phyloP scores from a whole-genome alignment of 2,113 vertebrate species.

The Hyaena hyaena region DNA sequence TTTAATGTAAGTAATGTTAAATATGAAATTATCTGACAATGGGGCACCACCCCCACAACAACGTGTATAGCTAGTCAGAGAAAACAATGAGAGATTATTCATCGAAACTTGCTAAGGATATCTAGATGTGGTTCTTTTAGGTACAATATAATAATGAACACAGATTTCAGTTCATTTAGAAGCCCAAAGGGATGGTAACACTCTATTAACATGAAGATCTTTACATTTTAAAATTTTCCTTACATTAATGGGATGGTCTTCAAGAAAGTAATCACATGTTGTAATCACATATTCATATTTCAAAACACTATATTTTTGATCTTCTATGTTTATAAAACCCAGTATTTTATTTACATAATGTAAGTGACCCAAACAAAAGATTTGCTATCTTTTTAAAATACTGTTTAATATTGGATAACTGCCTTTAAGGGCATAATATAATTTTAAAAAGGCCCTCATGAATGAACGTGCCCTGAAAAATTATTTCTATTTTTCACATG shows the following conservation, averaged over 20 bases:
- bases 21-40: background rate
- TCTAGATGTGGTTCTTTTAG: background rate
- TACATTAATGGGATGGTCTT: background rate
- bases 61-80: background rate
- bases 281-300: background rate
- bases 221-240: background rate
- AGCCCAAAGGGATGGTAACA: background rate
- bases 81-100: background rate
- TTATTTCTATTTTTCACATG: background rate
- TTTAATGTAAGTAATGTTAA: slow-evolving; percentile 13
- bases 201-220: background rate
- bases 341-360: background rate
- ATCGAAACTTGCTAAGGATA: background rate
- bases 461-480: background rate
- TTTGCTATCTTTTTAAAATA: background rate
- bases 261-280: background rate
- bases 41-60: background rate
- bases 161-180: background rate
- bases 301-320: background rate
- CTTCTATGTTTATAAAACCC: background rate
- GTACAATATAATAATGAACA: background rate
- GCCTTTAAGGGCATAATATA: background rate
- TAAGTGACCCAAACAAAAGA: background rate
- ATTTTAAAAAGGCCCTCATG: background rate
- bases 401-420: background rate